A percentile compares a stretch with the other conserved stretches of the same genome.
Conservation (phyloP, 2,797 vertebrate species). For the Lepilemur septentrionalis region DNA sequence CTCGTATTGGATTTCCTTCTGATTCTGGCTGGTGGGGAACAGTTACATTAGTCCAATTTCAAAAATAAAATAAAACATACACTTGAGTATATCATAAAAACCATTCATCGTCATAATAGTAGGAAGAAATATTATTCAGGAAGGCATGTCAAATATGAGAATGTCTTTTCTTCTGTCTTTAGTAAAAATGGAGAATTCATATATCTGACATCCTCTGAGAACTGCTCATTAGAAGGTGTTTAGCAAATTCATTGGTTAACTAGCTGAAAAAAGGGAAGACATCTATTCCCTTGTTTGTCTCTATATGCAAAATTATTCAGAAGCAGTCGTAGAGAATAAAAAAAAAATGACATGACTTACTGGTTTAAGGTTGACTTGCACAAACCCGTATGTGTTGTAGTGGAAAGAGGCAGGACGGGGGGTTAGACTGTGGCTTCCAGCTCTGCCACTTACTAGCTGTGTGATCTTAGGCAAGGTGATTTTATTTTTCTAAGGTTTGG, state of each 20-base stretch:
- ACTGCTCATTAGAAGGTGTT: neutral
- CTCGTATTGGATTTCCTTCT: neutral
- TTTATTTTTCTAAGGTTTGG: neutral
- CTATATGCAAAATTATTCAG: neutral
- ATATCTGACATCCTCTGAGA: neutral
- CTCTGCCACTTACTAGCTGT: neutral
- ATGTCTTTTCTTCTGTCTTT: neutral
- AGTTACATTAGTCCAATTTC: neutral
- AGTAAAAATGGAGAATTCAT: slow-evolving; percentile 1
- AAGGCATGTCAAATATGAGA: neutral
- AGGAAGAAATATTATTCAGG: neutral
- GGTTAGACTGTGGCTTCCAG: neutral
- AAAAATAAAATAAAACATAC: neutral
- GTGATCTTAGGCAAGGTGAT: neutral
- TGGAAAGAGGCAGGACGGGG: neutral
- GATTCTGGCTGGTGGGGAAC: neutral
- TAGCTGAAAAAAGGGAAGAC: neutral
- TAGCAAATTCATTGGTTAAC: neutral
- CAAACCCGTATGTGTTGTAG: neutral
- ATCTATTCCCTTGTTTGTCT: neutral
- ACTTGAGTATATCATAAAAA: neutral
- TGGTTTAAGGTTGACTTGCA: neutral
- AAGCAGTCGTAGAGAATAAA: neutral
- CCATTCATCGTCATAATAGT: neutral
- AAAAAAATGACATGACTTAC: neutral